Base-by-base conservation (phyloP, 1,140 invertebrate genomes). In the Stegodyphus dumicola region DNA sequence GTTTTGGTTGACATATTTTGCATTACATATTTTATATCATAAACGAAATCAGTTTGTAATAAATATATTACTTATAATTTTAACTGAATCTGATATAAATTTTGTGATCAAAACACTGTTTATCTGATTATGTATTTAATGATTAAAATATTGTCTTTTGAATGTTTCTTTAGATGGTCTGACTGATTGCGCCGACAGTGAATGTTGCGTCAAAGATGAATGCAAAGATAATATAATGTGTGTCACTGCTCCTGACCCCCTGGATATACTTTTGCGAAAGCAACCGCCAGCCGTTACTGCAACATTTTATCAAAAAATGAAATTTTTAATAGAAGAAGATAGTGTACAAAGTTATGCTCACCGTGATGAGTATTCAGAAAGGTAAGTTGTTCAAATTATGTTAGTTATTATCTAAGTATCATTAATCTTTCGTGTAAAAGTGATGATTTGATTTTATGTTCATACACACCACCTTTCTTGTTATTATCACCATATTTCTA, bases 291-390 rank as follows among this genome's bases (percentile, higher is more conserved):
- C 97, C n/a, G 96, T 98, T 86, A 98, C 97, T 0, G 97, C 97
- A 0, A 98, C 97, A 0, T 99, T 99, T 93, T 99, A 98, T 90
- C 97, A 99, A 90, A 94, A 96, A 89, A 98, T 99, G 95, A 96
- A 97, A 90, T 99, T 99, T 91, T 92, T 99, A 60, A 98, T 99
- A 88, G 97, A 99, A 91, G 97, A 98, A 91, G 97, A 97, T 89
- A 98, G 97, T 91, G 93, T 99, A n/a, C 98, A 99, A 91, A 97
- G 96, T 90, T 99, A 99, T 91, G 97, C 97, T 18, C 94, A 96
- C 87, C 94, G 95, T 88, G 96, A 97, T 89, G 96, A 95, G 6
- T 99, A 99, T 91, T 98, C 99, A 91, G 96, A 98, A 92, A 99
- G 96, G 98, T 99, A 94, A 93, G 94, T 60, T 9, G 49, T 60